Evolutionary conservation across 2,888 invertebrate species (phyloP).

Genomic region (Auanema freiburgensis): DNA sequence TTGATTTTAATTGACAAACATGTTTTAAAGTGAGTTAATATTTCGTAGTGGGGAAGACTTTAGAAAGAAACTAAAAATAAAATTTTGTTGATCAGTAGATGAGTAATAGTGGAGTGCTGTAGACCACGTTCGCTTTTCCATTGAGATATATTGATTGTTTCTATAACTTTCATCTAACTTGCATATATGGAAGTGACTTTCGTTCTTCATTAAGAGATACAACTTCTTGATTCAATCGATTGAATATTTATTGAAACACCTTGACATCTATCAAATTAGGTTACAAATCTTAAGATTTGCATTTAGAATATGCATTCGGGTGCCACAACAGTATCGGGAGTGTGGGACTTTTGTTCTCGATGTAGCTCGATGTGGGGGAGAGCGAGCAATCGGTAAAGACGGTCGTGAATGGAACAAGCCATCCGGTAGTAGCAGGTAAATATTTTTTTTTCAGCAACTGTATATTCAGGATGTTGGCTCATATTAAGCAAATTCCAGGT

Average conservation of each 20-base stretch:
- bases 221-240: background rate
- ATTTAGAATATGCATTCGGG: conserved; percentile 35
- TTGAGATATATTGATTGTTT: too few relatives aligned
- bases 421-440: conserved; percentile 24
- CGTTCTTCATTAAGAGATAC: background rate
- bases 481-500: conserved; percentile 11
- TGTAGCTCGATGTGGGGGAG: conserved; percentile 31
- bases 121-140: too few relatives aligned
- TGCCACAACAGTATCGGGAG: conserved; percentile 34
- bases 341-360: conserved; percentile 36
- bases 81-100: too few relatives aligned
- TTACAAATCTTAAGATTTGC: background rate
- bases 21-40: too few relatives aligned
- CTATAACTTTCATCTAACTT: too few relatives aligned
- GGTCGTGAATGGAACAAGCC: conserved; percentile 40
- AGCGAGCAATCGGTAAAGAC: conserved; percentile 25
- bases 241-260: conserved; percentile 1
- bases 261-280: background rate
- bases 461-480: background rate
- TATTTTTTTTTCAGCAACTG: background rate
- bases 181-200: background rate
- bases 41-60: too few relatives aligned
- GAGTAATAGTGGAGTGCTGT: too few relatives aligned
- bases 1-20: conserved; percentile 2
- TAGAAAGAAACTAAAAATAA: too few relatives aligned